Percentiles rank a stretch among this genome's conserved stretches.
phyloP scores from a whole-genome alignment of 2,113 vertebrate genomes.

The Sebastes fasciatus region DNA sequence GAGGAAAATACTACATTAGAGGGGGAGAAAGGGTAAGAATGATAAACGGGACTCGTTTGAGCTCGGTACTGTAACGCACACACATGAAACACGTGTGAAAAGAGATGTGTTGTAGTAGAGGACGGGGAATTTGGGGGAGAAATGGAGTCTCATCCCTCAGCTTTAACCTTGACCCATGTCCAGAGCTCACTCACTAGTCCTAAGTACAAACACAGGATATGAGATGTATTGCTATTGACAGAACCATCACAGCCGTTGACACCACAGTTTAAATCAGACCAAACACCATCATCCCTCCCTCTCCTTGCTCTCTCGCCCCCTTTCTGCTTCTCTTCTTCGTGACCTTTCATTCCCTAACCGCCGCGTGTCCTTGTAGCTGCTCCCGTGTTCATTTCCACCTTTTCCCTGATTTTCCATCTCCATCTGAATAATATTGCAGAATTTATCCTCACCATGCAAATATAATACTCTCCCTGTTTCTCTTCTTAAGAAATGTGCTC shows the following conservation, averaged over 20 bases:
- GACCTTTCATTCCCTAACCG: background rate
- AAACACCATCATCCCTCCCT: conserved; percentile 42
- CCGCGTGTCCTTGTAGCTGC: background rate
- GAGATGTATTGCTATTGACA: conserved; percentile 65
- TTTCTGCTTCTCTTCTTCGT: conserved; percentile 14
- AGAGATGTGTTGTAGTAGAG: background rate
- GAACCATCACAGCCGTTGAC: conserved; percentile 52
- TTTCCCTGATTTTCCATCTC: background rate
- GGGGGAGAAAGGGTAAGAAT: background rate
- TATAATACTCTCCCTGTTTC: background rate
- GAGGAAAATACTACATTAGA: background rate
- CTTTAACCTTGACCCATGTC: conserved; percentile 38
- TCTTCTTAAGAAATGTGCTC: background rate
- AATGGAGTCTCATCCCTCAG: background rate
- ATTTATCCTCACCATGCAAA: conserved; percentile 3
- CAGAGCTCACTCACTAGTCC: background rate
- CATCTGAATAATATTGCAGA: background rate
- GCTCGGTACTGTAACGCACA: background rate
- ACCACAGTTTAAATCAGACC: conserved; percentile 56
- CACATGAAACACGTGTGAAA: background rate
- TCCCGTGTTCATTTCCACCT: background rate
- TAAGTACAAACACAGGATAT: conserved; percentile 35
- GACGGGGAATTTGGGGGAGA: background rate
- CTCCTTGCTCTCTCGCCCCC: background rate
- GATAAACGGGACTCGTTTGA: background rate